Percentiles rank a stretch among this genome's conserved stretches.
Evolutionary conservation across 2,797 vertebrate species (phyloP).

Genomic region (Acrossocheilus wenchowensis): DNA sequence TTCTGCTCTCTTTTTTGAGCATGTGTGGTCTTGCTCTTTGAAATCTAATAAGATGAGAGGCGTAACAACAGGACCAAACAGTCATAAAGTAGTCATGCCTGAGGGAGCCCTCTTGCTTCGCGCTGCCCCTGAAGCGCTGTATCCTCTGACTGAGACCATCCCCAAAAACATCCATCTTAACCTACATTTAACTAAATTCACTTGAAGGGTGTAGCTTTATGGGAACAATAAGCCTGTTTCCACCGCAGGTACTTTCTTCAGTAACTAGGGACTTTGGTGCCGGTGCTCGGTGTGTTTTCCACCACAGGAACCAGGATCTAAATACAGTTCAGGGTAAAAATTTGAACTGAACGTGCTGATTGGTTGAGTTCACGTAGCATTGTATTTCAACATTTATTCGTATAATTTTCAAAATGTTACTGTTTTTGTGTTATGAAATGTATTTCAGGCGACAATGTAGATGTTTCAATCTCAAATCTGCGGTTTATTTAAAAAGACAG

Average conservation of each 20-base stretch:
- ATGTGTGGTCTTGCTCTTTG: slow-evolving; percentile 17
- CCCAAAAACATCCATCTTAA: slow-evolving; percentile 26
- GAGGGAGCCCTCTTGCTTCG: slow-evolving; percentile 3
- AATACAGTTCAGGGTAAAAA: neutral
- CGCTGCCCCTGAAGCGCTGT: slow-evolving; percentile 4
- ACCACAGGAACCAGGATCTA: neutral
- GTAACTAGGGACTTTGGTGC: neutral
- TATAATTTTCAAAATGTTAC: no score
- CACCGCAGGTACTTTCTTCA: neutral
- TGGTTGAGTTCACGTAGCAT: no score
- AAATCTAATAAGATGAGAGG: slow-evolving; percentile 42
- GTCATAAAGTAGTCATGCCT: slow-evolving; percentile 33
- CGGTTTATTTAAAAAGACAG: no score
- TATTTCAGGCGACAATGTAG: no score
- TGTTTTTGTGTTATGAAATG: no score
- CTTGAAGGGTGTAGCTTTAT: neutral
- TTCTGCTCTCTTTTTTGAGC: slow-evolving; percentile 33
- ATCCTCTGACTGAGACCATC: neutral
- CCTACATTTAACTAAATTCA: slow-evolving; percentile 22
- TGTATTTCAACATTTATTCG: no score
- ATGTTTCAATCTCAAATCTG: no score
- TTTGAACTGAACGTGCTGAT: no score
- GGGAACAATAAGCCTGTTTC: neutral
- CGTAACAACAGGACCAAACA: slow-evolving; percentile 34
- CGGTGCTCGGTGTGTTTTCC: neutral